Evolutionary conservation across 2,888 invertebrate genomes (phyloP).

Genomic region (Drosophila histrio): DNA sequence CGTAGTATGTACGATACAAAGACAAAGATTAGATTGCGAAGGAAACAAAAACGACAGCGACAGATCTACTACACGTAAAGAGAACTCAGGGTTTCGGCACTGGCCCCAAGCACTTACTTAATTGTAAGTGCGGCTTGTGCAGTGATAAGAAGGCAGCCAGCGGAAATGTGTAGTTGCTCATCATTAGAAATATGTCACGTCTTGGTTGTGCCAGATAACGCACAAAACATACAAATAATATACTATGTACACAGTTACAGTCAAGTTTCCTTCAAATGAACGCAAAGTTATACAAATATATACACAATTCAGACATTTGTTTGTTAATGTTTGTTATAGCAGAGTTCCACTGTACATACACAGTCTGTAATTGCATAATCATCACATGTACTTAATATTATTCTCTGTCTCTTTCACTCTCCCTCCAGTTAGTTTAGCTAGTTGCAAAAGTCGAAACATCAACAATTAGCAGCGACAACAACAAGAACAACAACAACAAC

Average conservation of each 20-base stretch:
- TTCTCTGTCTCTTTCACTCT: constrained; percentile 16
- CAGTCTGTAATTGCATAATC: constrained; percentile 35
- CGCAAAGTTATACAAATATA: neutral
- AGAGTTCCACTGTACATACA: neutral
- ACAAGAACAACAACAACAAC: neutral
- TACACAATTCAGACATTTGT: neutral
- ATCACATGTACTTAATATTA: constrained; percentile 12
- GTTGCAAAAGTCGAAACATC: constrained; percentile 43
- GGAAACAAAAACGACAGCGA: constrained; percentile 8
- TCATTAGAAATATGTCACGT: constrained; percentile 63
- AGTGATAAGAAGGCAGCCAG: constrained; percentile 60
- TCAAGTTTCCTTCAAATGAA: neutral
- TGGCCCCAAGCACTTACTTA: constrained; percentile 63
- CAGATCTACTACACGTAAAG: constrained; percentile 15
- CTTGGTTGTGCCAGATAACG: constrained; percentile 58
- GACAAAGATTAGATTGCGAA: constrained; percentile 49
- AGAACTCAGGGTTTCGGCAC: constrained; percentile 38
- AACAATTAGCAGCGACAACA: constrained; percentile 25
- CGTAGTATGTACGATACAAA: constrained; percentile 18
- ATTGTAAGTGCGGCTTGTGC: constrained; percentile 75
- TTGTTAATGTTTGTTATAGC: neutral
- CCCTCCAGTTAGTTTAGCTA: constrained; percentile 53
- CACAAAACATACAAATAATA: constrained; percentile 19
- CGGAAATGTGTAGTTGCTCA: constrained; percentile 57
- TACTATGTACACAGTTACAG: constrained; percentile 12